These are phyloP conservation scores for Andinoacara biseriatus DNA, from an alignment of 2,113 vertebrate genomes.

Conservation along the genomic window DNA sequence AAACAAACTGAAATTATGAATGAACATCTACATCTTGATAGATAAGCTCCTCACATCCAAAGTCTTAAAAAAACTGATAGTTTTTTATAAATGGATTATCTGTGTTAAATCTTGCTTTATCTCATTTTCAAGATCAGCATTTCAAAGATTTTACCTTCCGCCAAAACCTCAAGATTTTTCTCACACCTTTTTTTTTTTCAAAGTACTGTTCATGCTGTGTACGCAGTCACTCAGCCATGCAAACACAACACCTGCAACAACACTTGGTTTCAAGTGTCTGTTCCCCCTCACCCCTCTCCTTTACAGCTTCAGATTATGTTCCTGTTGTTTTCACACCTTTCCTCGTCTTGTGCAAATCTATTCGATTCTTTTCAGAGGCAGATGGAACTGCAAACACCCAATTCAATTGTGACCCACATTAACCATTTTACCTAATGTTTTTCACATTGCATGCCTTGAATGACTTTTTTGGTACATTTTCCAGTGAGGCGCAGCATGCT, in stretches of 20 bases:
- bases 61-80: neutral
- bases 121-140: neutral
- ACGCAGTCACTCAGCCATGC: neutral
- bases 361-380: neutral
- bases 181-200: constrained; percentile 27
- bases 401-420: neutral
- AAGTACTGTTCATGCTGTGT: neutral
- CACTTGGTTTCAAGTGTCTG: neutral
- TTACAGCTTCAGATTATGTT: constrained; percentile 6
- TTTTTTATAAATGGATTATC: neutral
- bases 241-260: constrained; percentile 42
- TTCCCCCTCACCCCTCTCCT: constrained; percentile 6
- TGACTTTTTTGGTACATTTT: neutral
- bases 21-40: neutral
- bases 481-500: neutral
- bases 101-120: constrained; percentile 32
- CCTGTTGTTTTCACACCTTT: constrained; percentile 73
- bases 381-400: neutral
- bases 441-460: neutral
- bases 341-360: neutral
- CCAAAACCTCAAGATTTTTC: constrained; percentile 30
- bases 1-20: constrained; percentile 2
- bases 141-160: neutral
- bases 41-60: neutral
- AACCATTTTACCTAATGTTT: neutral